phyloP scores from a whole-genome alignment of 2,113 vertebrate genomes.

The Eleginops maclovinus region DNA sequence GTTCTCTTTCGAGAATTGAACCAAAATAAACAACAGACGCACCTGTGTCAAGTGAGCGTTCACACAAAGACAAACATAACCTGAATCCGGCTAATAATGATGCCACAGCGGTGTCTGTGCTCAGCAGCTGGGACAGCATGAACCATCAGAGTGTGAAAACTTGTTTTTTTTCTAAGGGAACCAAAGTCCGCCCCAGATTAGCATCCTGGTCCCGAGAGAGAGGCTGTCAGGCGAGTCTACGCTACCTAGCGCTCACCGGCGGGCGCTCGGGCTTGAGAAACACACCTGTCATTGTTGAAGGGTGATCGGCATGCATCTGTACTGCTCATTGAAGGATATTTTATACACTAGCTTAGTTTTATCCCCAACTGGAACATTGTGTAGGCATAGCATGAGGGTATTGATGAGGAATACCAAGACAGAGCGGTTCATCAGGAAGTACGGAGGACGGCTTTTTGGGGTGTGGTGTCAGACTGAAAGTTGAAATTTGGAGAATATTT shows the following conservation, averaged over 20 bases:
- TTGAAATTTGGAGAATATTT: too few relatives aligned
- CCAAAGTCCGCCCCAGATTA: conserved; percentile 63
- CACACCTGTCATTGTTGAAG: conserved; percentile 68
- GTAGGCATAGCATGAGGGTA: neutral
- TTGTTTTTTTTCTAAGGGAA: conserved; percentile 34
- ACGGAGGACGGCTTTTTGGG: neutral
- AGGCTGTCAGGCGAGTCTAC: conserved; percentile 59
- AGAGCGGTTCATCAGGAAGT: neutral
- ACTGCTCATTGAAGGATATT: conserved; percentile 35
- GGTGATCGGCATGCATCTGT: conserved; percentile 34
- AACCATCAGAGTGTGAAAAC: conserved; percentile 63
- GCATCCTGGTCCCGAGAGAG: conserved; percentile 42
- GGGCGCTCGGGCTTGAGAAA: conserved; percentile 71
- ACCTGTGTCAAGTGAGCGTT: conserved; percentile 51
- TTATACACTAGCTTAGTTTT: conserved; percentile 3
- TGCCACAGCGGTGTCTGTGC: conserved; percentile 58
- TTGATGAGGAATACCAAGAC: neutral
- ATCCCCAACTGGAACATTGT: conserved; percentile 33
- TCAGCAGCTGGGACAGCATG: conserved; percentile 68
- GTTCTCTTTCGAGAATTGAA: conserved; percentile 48
- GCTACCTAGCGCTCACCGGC: conserved; percentile 40
- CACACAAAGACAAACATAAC: conserved; percentile 56
- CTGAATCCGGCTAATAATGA: conserved; percentile 48
- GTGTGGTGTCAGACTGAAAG: neutral
- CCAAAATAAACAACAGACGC: conserved; percentile 62